A percentile compares a stretch with the other conserved stretches of the same genome.
Evolutionary conservation across 2,888 invertebrate species (phyloP).

Genomic region (Dysmachus trigonus): DNA sequence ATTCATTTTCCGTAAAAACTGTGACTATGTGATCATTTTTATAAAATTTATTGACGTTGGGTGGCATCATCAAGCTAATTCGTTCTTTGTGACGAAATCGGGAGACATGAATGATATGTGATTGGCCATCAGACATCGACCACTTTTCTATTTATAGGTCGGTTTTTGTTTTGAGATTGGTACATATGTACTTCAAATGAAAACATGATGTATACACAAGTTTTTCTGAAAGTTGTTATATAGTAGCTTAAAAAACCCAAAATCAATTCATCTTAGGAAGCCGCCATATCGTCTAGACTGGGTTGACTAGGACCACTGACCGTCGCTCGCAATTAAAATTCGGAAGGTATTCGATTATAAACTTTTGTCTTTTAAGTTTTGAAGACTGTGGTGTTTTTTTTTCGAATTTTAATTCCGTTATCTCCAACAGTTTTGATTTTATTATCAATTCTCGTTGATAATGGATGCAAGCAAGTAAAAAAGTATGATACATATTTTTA

Average conservation of each 20-base stretch:
- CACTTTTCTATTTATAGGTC: neutral
- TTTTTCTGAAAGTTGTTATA: neutral
- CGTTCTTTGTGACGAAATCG: neutral
- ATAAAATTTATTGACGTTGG: neutral
- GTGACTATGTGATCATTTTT: neutral
- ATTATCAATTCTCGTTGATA: neutral
- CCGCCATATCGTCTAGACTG: neutral
- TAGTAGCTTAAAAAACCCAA: neutral
- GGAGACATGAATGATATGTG: neutral
- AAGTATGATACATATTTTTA: neutral
- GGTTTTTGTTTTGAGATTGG: neutral
- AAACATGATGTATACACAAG: neutral
- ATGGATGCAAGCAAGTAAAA: neutral
- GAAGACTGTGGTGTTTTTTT: neutral
- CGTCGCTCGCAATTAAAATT: neutral
- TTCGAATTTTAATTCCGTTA: neutral
- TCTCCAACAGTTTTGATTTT: neutral
- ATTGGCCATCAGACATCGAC: neutral
- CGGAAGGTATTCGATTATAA: neutral
- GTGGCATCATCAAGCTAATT: neutral
- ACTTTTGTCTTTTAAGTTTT: neutral
- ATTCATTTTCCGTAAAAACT: conserved; percentile 2
- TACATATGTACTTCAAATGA: neutral
- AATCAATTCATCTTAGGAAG: neutral
- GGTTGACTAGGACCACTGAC: neutral